Conservation (phyloP, 2,113 vertebrate species). For the Phalacrocorax pelagicus region DNA sequence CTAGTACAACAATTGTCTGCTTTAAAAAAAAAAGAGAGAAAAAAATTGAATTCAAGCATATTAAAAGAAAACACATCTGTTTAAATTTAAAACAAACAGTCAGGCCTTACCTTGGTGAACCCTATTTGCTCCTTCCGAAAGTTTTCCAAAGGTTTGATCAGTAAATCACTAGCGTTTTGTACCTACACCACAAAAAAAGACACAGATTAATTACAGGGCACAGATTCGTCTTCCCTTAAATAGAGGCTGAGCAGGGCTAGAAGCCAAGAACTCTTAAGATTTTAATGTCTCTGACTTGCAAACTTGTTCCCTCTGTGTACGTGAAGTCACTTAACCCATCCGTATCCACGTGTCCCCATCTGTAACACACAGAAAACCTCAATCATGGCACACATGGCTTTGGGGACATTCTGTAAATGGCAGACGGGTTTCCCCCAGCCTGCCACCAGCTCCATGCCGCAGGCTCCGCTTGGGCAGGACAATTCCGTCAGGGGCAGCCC, state of each 20-base stretch:
- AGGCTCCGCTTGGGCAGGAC: not conserved
- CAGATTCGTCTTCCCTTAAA: not conserved
- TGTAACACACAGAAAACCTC: not conserved
- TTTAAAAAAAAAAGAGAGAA: not conserved
- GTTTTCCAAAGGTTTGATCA: conserved; percentile 95
- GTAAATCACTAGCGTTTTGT: conserved; percentile 92
- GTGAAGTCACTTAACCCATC: not conserved
- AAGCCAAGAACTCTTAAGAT: not conserved
- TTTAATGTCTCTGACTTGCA: not conserved
- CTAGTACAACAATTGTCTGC: not conserved
- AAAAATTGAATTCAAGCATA: not conserved
- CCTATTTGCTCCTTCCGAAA: conserved; percentile 96
- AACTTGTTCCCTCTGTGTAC: not conserved
- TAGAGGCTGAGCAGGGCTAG: not conserved
- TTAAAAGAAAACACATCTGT: not conserved
- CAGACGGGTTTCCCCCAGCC: not conserved
- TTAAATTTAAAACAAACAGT: not conserved
- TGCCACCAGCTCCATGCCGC: not conserved
- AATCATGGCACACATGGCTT: accelerated
- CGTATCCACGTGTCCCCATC: not conserved
- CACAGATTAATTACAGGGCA: not conserved
- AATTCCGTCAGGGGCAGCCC: not conserved
- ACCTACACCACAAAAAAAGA: conserved; percentile 75
- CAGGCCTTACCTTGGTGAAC: conserved; percentile 87
- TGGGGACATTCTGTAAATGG: not conserved